Conservation (phyloP, 2,797 vertebrate species). For the Characodon lateralis region DNA sequence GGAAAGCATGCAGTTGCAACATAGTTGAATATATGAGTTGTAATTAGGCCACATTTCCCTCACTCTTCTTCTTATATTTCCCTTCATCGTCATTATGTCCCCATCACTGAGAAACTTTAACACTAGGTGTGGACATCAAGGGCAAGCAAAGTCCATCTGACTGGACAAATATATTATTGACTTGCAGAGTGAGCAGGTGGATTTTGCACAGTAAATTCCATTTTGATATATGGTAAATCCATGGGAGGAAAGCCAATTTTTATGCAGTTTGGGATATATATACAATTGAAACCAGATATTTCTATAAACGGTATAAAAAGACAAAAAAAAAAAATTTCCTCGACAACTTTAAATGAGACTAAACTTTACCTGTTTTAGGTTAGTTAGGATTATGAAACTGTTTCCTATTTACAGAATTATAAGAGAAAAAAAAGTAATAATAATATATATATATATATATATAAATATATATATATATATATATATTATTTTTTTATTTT, state of each 20-base stretch:
- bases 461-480: no score
- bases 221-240: background rate
- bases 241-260: background rate
- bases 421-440: no score
- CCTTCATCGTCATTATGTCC: background rate
- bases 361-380: background rate
- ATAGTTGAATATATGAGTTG: background rate
- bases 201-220: background rate
- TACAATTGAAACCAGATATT: background rate
- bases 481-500: no score
- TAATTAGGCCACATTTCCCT: background rate
- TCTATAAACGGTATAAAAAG: background rate
- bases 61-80: background rate
- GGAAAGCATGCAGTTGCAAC: background rate
- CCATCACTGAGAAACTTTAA: background rate
- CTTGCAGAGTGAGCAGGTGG: background rate
- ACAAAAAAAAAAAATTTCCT: background rate
- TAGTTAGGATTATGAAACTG: background rate
- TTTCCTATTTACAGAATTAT: background rate
- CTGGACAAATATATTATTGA: background rate
- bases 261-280: background rate
- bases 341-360: background rate
- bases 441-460: no score
- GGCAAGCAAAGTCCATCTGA: background rate
- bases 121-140: background rate